Evolutionary conservation across 2,888 invertebrate species (phyloP).

Genomic region (Drosophila merina): DNA sequence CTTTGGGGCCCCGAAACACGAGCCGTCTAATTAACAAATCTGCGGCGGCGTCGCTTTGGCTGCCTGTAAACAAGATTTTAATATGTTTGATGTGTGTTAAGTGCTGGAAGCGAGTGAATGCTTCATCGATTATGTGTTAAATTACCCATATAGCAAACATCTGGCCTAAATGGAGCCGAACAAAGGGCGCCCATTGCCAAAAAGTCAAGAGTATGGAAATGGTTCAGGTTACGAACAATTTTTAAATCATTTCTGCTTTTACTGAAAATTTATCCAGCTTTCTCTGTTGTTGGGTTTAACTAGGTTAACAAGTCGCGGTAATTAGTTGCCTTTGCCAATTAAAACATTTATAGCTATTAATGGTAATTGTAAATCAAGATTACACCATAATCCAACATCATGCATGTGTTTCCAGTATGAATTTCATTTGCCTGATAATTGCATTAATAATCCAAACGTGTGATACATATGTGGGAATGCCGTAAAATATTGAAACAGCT

Average conservation of each 20-base stretch:
- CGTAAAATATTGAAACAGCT: constrained; percentile 50
- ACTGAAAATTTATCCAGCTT: neutral
- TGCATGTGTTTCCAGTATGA: neutral
- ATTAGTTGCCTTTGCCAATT: neutral
- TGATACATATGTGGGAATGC: constrained; percentile 3
- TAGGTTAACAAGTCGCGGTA: neutral
- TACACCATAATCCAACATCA: constrained; percentile 11
- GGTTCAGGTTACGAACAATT: constrained; percentile 10
- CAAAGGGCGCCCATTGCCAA: constrained; percentile 38
- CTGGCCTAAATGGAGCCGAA: constrained; percentile 53
- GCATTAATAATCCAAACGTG: constrained; percentile 36
- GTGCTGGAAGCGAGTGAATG: constrained; percentile 26
- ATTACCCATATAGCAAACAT: constrained; percentile 65
- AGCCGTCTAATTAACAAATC: constrained; percentile 67
- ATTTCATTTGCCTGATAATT: constrained; percentile 21
- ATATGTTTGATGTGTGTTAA: constrained; percentile 49
- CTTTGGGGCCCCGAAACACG: constrained; percentile 41
- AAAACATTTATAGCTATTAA: neutral
- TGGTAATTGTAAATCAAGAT: neutral
- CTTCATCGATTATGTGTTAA: constrained; percentile 73
- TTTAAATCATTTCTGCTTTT: constrained; percentile 1
- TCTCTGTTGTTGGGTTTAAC: neutral
- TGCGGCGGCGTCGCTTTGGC: constrained; percentile 40
- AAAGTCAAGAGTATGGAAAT: constrained; percentile 3
- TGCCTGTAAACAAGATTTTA: constrained; percentile 57